Base-by-base conservation (phyloP, 2,113 vertebrate genomes). In the Sebastes schlegelii region DNA sequence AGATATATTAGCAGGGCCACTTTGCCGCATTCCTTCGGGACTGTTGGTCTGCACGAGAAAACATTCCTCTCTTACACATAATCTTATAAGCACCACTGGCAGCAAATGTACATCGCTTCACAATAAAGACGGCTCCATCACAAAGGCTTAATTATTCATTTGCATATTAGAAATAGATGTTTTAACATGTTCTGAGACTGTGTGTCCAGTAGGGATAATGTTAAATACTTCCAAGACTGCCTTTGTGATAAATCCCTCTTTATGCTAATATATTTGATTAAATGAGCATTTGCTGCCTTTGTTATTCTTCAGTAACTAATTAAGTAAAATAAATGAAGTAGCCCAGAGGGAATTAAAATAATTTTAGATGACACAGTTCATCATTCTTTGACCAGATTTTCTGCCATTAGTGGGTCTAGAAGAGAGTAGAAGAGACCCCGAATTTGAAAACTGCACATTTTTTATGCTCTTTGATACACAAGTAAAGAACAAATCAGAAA, bases 181-280 rank as follows among this genome's bases (percentile, higher is more conserved):
- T 74, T 77, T 48, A 46, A 42, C 67, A 60, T 73, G 14, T 72
- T 19, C 51, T 66, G 46, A 55, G 51, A 84, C 57, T 77, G 7
- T 9, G 17, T 51, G 23, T 54, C 74, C 21, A 61, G 45, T 14
- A 19, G 9, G 52, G 16, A 26, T 55, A 1, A 23, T 54, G 51
- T 16, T 26, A 61, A 46, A 65, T 74, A 46, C 40, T 51, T 46
- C 34, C 4, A 66, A 51, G 48, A 12, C 40, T 8, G 8, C 12
- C 48, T 71, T 78, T 80, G 21, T 54, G 8, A 74, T 45, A 11
- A 75, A 65, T 52, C 21, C 34, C 14, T 65, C 13, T 69, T 58
- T 67, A 34, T 76, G 55, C 63, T 42, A 55, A 75, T 82, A 58
- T 34, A 78, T 74, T 67, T 84, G 12, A 77, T 74, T 67, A 77